Conservation (phyloP, 2,113 vertebrate genomes). For the Anser cygnoides region DNA sequence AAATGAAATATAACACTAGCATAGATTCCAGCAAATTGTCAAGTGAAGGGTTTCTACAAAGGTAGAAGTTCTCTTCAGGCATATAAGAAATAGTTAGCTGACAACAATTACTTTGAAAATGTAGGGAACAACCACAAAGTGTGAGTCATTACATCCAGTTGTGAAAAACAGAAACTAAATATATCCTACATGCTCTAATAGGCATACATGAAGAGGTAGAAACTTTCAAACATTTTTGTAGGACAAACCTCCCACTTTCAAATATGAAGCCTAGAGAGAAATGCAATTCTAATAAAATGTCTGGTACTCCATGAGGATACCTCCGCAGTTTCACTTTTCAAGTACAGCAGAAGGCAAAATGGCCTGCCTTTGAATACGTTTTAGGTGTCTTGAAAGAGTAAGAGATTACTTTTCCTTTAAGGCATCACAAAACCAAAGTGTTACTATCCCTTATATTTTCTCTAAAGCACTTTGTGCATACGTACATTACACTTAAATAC, state of each 20-base stretch:
- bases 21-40: neutral
- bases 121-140: neutral
- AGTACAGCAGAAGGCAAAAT: neutral
- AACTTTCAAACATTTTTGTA: slow-evolving; percentile 28
- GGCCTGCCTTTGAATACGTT: neutral
- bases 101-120: slow-evolving; percentile 38
- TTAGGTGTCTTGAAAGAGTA: neutral
- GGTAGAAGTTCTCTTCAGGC: neutral
- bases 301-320: neutral
- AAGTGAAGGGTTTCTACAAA: neutral
- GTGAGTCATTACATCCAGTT: slow-evolving; percentile 33
- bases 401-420: neutral
- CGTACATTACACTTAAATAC: neutral
- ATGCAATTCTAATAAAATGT: neutral
- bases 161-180: slow-evolving; percentile 35
- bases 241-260: slow-evolving; percentile 1
- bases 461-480: neutral
- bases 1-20: neutral
- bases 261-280: neutral
- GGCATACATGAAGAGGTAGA: neutral
- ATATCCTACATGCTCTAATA: neutral
- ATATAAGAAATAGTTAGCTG: slow-evolving; percentile 45
- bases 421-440: neutral
- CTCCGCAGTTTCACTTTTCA: neutral
- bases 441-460: neutral